phyloP scores from a whole-genome alignment of 2,113 vertebrate genomes.

The Antennarius striatus region DNA sequence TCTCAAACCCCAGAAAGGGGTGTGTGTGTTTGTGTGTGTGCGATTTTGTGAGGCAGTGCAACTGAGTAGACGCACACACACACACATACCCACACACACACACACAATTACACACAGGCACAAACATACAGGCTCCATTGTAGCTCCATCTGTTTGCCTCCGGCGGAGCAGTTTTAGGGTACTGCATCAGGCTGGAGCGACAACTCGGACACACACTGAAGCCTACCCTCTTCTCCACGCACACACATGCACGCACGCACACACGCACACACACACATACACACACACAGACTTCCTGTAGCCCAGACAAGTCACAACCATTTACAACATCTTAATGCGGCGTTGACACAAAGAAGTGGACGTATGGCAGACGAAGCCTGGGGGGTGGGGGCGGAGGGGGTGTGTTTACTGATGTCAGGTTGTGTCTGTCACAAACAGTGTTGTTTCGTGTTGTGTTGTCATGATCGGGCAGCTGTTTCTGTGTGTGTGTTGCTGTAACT shows the following conservation, averaged over 20 bases:
- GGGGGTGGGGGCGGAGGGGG: neutral
- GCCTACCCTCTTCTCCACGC: neutral
- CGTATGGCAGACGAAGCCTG: neutral
- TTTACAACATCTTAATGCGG: slow-evolving; percentile 28
- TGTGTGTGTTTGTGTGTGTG: slow-evolving; percentile 31
- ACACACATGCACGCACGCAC: neutral
- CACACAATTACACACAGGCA: slow-evolving; percentile 21
- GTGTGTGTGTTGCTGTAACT: neutral
- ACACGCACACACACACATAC: neutral
- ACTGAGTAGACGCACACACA: slow-evolving; percentile 21
- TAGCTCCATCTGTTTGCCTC: slow-evolving; percentile 50
- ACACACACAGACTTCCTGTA: slow-evolving; percentile 1
- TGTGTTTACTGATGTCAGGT: slow-evolving; percentile 30
- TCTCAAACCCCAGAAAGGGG: slow-evolving; percentile 47
- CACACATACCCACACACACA: slow-evolving; percentile 24
- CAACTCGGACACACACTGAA: slow-evolving; percentile 12
- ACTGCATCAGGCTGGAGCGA: slow-evolving; percentile 36
- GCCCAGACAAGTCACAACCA: slow-evolving; percentile 8
- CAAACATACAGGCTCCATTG: slow-evolving; percentile 47
- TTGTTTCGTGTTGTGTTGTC: neutral
- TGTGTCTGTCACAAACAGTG: neutral
- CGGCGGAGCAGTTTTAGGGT: slow-evolving; percentile 42
- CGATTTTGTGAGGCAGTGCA: slow-evolving; percentile 24
- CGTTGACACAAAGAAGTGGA: slow-evolving; percentile 19
- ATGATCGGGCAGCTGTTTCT: neutral